Evolutionary conservation across 1,140 invertebrate genomes (phyloP).

Genomic region (Lepeophtheirus salmonis): DNA sequence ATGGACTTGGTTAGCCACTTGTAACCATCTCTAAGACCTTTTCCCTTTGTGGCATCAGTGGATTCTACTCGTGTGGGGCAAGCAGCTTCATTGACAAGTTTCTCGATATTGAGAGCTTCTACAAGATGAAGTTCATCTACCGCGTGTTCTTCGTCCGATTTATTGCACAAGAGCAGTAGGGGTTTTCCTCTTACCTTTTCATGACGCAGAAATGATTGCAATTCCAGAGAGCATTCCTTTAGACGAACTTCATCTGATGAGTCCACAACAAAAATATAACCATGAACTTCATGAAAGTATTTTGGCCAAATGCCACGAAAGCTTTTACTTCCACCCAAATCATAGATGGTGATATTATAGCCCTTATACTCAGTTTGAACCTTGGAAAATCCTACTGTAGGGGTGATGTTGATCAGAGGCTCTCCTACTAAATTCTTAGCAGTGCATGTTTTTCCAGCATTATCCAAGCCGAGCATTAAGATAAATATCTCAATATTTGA

Average conservation of each 20-base stretch:
- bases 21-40: constrained; percentile 3
- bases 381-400: constrained; percentile 12
- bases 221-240: neutral
- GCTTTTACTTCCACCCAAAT: constrained; percentile 16
- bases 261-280: constrained; percentile 17
- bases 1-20: constrained; percentile 8
- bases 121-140: constrained; percentile 13
- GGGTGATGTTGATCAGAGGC: constrained; percentile 2
- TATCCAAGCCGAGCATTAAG: constrained; percentile 9
- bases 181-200: constrained; percentile 12
- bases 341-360: constrained; percentile 11
- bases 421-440: constrained; percentile 15
- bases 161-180: constrained; percentile 11
- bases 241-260: neutral
- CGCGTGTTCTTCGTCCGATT: constrained; percentile 5
- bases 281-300: constrained; percentile 18
- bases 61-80: constrained; percentile 9
- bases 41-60: neutral
- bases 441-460: constrained; percentile 17
- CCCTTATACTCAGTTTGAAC: constrained; percentile 10
- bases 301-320: constrained; percentile 17
- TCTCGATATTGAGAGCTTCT: constrained; percentile 7
- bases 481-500: constrained; percentile 17
- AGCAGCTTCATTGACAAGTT: neutral
- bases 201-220: constrained; percentile 3